Evolutionary conservation across 2,113 vertebrate genomes (phyloP), one percentile per base, ranked within the genome.

Genomic region (Microtus richardsoni): DNA sequence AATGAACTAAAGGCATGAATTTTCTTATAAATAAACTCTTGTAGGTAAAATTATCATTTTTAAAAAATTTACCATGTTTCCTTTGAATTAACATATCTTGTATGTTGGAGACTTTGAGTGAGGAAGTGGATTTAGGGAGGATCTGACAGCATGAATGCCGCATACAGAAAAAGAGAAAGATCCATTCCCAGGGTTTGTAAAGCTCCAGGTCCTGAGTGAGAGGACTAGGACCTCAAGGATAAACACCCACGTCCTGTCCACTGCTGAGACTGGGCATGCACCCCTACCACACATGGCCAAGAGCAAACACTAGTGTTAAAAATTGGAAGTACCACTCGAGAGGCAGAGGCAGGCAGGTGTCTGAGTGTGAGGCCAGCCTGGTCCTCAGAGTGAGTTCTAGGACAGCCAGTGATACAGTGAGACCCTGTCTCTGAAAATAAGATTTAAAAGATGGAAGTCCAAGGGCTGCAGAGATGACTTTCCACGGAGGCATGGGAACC

Each of bases 51-150:
- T 49, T 66, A 91, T 60, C 60, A 58, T 73, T 49, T 93, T 83
- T 44, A 85, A 58, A 73, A n/a, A 91, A 78, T 78, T 66, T 44
- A 83, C 78, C 79, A 47, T 8, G 16, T 54, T 54, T 85, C 66
- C 85, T 91, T 75, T 91, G 82, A 94, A 68, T 80, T 41, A 74
- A 79, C n/a, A 80, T 62, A 60, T 73, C 75, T 71, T 78, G 44
- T 5, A 7, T 80, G n/a, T 49, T 94, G 2, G 52, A 94, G 41
- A 64, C 17, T 89, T 60, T 92, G 74, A 84, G 13, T 14, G 54
- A 77, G 82, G 71, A 88, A 82, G 62, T n/a, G 0, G 24, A 39
- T 68, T 93, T 70, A 89, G 62, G 47, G 54, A 73, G 62, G 26
- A 68, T 58, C 39, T 74, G 30, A 33, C 8, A 73, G 62, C 2